A percentile compares a stretch with the other conserved stretches of the same genome.
These are phyloP conservation scores for Eira barbara DNA, from an alignment of 2,113 vertebrate species.

Conservation along the genomic window DNA sequence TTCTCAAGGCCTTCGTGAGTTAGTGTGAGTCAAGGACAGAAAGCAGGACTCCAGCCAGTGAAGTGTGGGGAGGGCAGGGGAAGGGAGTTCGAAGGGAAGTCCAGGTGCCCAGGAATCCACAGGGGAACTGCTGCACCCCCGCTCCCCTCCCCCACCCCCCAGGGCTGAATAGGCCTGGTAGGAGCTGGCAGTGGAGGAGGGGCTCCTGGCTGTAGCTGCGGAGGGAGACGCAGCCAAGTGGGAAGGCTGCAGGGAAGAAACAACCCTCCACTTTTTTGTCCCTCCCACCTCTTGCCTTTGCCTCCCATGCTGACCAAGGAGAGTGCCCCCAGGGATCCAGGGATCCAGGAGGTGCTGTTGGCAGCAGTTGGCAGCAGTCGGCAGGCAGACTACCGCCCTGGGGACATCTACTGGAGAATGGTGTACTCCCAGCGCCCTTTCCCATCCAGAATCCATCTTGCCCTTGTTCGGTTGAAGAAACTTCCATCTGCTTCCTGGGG, in stretches of 20 bases:
- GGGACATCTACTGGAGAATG: not conserved
- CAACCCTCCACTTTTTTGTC: not conserved
- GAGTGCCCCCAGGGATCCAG: not conserved
- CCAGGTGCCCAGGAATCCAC: no score
- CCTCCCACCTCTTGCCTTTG: not conserved
- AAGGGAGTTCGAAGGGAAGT: not conserved
- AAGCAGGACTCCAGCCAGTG: not conserved
- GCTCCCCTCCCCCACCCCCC: accelerated
- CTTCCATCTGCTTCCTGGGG: not conserved
- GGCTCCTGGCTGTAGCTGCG: not conserved
- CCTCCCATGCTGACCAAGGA: not conserved
- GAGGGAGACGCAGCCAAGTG: not conserved
- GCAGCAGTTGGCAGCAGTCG: not conserved
- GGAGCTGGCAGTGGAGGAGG: not conserved
- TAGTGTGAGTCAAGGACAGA: not conserved
- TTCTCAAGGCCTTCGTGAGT: not conserved
- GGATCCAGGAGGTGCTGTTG: no score
- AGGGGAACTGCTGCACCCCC: accelerated
- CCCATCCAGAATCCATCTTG: not conserved
- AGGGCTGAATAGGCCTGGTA: not conserved
- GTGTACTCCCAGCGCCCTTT: not conserved
- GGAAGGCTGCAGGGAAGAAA: not conserved
- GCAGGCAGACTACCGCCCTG: accelerated
- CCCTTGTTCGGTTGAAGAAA: not conserved
- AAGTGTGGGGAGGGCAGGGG: no score